Base-by-base conservation (phyloP, 2,888 invertebrate species). In the Noctua janthina region DNA sequence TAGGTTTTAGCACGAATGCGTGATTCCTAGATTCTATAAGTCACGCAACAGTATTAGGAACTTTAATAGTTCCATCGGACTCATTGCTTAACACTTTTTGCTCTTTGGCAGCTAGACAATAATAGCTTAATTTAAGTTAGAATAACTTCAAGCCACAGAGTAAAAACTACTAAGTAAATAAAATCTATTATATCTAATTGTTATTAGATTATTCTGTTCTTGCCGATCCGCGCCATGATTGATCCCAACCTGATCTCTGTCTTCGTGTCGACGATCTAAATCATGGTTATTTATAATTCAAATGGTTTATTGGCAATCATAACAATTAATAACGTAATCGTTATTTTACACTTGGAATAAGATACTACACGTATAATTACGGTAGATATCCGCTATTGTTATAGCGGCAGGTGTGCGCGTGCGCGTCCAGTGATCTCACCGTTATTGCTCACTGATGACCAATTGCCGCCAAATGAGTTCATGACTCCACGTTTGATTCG, bases 361-460 rank as follows among this genome's bases (percentile, higher is more conserved):
- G 87, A 90, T 89, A 85, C 87, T 85, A 89, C 89, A 83, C 90
- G 86, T 89, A 87, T 84, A 91, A 91, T 90, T 90, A 90, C 91
- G 90, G 90, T 92, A 92, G 91, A 92, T 92, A 92, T 92, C 91
- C 91, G 90, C 91, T 89, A 90, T 91, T 90, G 90, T 89, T 89
- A 88, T 91, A 89, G 88, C 82, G 88, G 88, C 90, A 90, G 92
- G 91, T 90, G 92, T 91, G 90, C 93, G 94, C 94, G 92, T 91
- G 90, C 89, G 87, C 89, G 90, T 90, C 90, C 89, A 92, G 90
- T 96, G 96, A 96, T 94, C 95, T 96, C 96, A 96, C 94, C 94
- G 91, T 90, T 92, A 94, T 96, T 95, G 96, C 96, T 96, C 95
- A 96, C 93, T 93, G 93, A 93, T 94, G 94, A 94, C 94, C 94